phyloP scores from a whole-genome alignment of 1,140 invertebrate genomes.

The Apis florea region DNA sequence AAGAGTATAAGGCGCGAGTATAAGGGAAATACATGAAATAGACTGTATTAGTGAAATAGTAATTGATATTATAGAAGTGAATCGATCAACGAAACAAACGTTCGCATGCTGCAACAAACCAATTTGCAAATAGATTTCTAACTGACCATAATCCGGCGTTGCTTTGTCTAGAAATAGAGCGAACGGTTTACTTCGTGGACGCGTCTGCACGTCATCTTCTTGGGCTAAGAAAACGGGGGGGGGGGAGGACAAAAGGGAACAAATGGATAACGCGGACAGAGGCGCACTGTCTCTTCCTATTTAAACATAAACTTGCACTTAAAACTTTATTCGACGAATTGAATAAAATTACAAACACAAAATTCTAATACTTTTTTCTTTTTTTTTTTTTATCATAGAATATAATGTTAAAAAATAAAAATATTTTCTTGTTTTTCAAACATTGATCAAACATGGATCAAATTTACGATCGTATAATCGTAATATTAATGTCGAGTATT shows the following conservation, averaged over 20 bases:
- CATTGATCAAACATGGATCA: neutral
- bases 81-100: conserved; percentile 64
- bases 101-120: conserved; percentile 73
- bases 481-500: neutral
- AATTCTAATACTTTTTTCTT: neutral
- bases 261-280: conserved; percentile 9
- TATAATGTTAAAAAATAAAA: neutral
- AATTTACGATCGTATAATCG: neutral
- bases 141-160: conserved; percentile 78
- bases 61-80: conserved; percentile 47
- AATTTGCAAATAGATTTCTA: conserved; percentile 71
- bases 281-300: conserved; percentile 25
- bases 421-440: neutral
- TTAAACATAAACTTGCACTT: neutral
- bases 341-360: neutral
- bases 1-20: neutral
- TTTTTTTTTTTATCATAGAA: neutral
- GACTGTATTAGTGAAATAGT: conserved; percentile 57
- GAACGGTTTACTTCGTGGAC: conserved; percentile 67
- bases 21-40: conserved; percentile 19
- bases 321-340: neutral
- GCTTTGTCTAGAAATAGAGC: conserved; percentile 76
- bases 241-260: conserved; percentile 15
- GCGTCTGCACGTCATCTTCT: conserved; percentile 28
- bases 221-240: conserved; percentile 35